phyloP scores from a whole-genome alignment of 2,888 invertebrate species.

The Drosophila gaucha region DNA sequence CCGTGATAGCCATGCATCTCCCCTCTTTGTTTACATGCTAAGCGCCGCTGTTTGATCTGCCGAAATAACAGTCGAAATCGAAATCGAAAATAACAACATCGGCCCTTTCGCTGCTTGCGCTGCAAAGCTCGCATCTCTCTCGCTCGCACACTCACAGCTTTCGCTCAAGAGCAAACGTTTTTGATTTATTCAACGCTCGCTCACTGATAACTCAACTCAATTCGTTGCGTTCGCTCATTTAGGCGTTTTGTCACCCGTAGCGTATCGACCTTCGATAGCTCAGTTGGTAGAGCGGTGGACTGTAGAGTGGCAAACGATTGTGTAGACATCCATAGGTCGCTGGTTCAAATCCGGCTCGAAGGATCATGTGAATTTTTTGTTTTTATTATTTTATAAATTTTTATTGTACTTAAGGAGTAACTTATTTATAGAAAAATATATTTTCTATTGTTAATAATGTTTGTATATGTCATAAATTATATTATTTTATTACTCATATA shows the following conservation, averaged over 20 bases:
- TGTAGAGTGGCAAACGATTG: constrained; percentile 56
- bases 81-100: constrained; percentile 16
- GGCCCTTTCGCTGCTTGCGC: constrained; percentile 29
- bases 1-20: constrained; percentile 41
- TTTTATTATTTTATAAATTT: constrained; percentile 1
- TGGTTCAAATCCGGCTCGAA: constrained; percentile 83
- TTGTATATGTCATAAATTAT: too few relatives aligned
- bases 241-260: constrained; percentile 14
- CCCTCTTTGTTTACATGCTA: constrained; percentile 45
- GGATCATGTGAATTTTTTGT: constrained; percentile 57
- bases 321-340: constrained; percentile 82
- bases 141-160: constrained; percentile 14
- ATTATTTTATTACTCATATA: too few relatives aligned
- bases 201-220: neutral
- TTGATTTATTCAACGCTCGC: constrained; percentile 34
- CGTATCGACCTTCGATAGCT: constrained; percentile 81
- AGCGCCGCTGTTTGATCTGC: constrained; percentile 57
- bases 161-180: constrained; percentile 26
- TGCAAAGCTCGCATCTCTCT: constrained; percentile 39
- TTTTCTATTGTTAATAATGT: neutral
- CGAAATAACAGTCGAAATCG: constrained; percentile 12
- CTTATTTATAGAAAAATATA: neutral
- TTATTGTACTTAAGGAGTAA: neutral
- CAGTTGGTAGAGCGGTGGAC: constrained; percentile 84
- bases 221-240: constrained; percentile 3